Conservation (phyloP, 2,797 vertebrate genomes). For the Parotocinclus haroldoi region DNA sequence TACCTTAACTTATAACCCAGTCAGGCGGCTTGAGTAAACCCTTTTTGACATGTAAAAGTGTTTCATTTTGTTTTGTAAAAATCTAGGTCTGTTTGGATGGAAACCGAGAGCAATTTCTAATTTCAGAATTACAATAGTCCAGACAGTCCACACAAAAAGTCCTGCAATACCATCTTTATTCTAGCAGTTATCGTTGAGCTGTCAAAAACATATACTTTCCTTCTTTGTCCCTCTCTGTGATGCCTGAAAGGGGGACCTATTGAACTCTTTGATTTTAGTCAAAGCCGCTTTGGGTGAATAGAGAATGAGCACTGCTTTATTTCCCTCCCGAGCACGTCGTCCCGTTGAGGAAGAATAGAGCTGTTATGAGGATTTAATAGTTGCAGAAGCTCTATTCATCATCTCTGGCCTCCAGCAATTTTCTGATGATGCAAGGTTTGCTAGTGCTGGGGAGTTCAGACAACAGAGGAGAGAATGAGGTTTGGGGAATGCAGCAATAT, state of each 20-base stretch:
- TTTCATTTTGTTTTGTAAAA: no score
- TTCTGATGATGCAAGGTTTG: conserved; percentile 35
- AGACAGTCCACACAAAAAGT: not conserved
- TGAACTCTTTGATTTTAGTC: not conserved
- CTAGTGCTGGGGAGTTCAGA: conserved; percentile 14
- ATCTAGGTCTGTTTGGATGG: no score
- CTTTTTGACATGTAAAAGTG: no score
- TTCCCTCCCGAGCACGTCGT: conserved; percentile 22
- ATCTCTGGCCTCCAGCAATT: conserved; percentile 45
- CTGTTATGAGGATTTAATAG: conserved; percentile 48
- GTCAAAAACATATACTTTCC: not conserved
- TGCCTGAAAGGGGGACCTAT: not conserved
- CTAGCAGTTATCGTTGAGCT: not conserved
- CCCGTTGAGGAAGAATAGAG: conserved; percentile 42
- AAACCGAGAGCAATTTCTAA: no score
- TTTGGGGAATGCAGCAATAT: not conserved
- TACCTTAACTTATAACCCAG: no score
- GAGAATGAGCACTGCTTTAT: not conserved
- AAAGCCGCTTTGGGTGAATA: not conserved
- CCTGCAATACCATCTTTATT: not conserved
- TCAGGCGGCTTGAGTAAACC: no score
- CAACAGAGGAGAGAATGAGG: conserved; percentile 5
- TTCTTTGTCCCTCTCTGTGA: not conserved
- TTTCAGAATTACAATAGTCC: no score
- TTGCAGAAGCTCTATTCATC: conserved; percentile 45